Percentiles rank a stretch among this genome's conserved stretches.
Evolutionary conservation across 1,140 invertebrate species (phyloP).

Genomic region (Trachelipus rathkii): DNA sequence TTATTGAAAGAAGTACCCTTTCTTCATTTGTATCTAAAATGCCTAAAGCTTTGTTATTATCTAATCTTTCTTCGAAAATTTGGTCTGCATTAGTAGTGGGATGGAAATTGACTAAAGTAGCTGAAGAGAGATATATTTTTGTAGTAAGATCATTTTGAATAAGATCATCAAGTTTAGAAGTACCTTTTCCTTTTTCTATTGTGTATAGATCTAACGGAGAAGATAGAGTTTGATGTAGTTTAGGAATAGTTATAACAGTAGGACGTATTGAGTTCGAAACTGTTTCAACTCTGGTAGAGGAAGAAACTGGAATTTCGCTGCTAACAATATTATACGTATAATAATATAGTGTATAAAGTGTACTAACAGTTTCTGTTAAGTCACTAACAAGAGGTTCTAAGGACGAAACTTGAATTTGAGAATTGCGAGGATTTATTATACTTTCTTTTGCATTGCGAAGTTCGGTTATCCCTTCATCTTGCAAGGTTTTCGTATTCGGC

Average conservation of each 20-base stretch:
- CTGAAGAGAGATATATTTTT: conserved; percentile 49
- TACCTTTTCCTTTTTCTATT: conserved; percentile 41
- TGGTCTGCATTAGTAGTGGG: conserved; percentile 17
- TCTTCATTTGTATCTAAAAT: background rate
- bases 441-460: background rate
- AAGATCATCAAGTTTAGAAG: conserved; percentile 48
- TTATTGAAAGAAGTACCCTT: background rate
- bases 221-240: conserved; percentile 39
- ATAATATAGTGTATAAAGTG: conserved; percentile 47
- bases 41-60: background rate
- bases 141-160: conserved; percentile 48
- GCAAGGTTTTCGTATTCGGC: too few species aligned
- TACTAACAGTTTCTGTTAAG: conserved; percentile 40
- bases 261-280: conserved; percentile 46
- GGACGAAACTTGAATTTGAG: conserved; percentile 30
- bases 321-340: conserved; percentile 46
- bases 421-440: conserved; percentile 26
- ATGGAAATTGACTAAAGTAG: conserved; percentile 47
- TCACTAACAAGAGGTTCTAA: conserved; percentile 27
- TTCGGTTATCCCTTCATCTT: too few species aligned
- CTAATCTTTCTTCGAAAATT: background rate
- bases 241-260: conserved; percentile 39
- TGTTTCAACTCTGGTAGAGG: conserved; percentile 46
- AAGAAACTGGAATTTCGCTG: conserved; percentile 21
- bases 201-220: conserved; percentile 46